Percentiles rank a stretch among this genome's conserved stretches.
Conservation (phyloP, 2,113 vertebrate genomes). For the Psammodynastes pulverulentus region DNA sequence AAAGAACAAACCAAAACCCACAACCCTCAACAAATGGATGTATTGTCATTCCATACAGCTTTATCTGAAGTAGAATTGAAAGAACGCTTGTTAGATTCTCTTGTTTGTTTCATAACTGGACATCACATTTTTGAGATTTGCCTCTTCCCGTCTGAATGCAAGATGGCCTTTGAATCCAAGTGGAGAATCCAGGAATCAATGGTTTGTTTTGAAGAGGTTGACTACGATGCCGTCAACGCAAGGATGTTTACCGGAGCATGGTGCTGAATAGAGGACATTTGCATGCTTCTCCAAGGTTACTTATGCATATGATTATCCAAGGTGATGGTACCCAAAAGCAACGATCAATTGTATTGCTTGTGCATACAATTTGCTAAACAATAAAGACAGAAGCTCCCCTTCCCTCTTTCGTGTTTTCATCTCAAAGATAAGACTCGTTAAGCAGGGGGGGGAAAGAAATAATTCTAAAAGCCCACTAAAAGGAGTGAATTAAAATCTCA, state of each 20-base stretch:
- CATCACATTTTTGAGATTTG: constrained; percentile 29
- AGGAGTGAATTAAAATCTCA: background rate
- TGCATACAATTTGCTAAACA: constrained; percentile 18
- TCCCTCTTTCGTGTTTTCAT: constrained; percentile 7
- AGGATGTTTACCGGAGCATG: constrained; percentile 13
- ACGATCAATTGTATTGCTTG: constrained; percentile 34
- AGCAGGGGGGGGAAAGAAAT: background rate
- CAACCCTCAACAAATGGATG: background rate
- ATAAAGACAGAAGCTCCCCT: background rate
- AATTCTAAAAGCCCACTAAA: background rate
- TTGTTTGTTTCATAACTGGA: constrained; percentile 22
- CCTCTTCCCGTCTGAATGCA: constrained; percentile 23
- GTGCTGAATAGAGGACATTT: background rate
- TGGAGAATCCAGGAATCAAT: background rate
- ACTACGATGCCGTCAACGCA: constrained; percentile 37
- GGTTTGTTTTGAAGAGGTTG: constrained; percentile 17
- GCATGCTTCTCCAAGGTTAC: constrained; percentile 52
- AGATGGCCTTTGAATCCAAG: background rate
- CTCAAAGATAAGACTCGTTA: background rate
- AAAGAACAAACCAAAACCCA: background rate
- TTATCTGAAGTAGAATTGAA: constrained; percentile 19
- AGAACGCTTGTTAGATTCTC: constrained; percentile 15
- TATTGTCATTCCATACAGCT: constrained; percentile 6
- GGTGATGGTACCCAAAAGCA: constrained; percentile 5
- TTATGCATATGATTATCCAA: constrained; percentile 3